phyloP scores from a whole-genome alignment of 2,797 vertebrate genomes.

The Urosaurus nigricauda region DNA sequence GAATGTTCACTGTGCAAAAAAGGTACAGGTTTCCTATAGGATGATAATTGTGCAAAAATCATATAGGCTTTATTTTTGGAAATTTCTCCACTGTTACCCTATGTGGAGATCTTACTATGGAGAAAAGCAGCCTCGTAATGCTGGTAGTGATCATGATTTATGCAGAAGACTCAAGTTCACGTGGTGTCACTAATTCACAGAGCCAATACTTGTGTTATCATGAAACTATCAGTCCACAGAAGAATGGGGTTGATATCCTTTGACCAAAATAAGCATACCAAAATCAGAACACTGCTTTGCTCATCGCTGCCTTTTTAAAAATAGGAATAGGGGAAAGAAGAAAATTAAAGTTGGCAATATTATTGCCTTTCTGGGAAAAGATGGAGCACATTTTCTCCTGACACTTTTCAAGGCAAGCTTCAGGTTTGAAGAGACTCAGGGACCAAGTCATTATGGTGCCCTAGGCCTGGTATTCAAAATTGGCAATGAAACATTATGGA shows the following conservation, averaged over 20 bases:
- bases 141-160: background rate
- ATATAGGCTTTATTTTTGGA: background rate
- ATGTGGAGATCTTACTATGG: background rate
- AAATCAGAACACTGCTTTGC: background rate
- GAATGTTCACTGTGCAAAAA: background rate
- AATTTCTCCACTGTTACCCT: background rate
- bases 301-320: background rate
- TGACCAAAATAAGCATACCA: background rate
- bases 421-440: background rate
- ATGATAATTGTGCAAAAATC: background rate
- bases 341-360: background rate
- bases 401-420: background rate
- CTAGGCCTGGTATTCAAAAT: no score
- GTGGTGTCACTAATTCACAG: background rate
- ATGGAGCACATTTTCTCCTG: background rate
- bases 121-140: no score
- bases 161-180: background rate
- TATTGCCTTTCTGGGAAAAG: background rate
- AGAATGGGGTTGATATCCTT: background rate
- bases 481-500: background rate
- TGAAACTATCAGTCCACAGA: background rate
- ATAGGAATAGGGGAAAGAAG: background rate
- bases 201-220: background rate
- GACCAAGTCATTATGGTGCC: background rate
- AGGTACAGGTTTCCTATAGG: no score